phyloP scores from a whole-genome alignment of 2,113 vertebrate species.

The Aythya baeri region DNA sequence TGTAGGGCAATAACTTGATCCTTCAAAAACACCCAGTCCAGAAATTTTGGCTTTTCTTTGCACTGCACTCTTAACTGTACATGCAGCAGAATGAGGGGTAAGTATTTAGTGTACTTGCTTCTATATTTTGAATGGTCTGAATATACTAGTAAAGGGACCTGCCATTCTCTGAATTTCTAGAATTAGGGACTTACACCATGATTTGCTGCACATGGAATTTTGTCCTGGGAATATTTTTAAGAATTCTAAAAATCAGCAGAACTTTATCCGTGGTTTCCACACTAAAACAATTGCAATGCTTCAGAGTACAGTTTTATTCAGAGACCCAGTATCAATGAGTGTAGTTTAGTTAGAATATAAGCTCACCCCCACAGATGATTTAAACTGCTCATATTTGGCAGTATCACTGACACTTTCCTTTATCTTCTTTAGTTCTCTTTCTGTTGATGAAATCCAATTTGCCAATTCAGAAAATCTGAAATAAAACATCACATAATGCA shows the following conservation, averaged over 20 bases:
- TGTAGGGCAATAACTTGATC: background rate
- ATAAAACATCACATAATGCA: background rate
- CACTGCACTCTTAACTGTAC: background rate
- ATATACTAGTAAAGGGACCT: background rate
- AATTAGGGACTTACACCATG: background rate
- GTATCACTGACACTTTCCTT: constrained; percentile 73
- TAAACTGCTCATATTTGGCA: constrained; percentile 78
- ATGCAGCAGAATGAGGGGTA: background rate
- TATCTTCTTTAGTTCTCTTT: constrained; percentile 80
- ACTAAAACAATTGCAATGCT: background rate
- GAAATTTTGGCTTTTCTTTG: background rate
- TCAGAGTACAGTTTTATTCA: background rate
- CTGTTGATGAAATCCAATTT: constrained; percentile 86
- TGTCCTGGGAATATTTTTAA: background rate
- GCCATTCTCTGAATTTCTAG: background rate
- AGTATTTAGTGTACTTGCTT: background rate
- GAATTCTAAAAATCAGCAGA: background rate
- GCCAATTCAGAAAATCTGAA: constrained; percentile 88
- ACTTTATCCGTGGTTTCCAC: background rate
- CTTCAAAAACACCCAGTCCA: background rate
- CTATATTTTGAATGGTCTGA: background rate
- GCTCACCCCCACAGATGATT: constrained; percentile 81
- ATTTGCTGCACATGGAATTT: background rate
- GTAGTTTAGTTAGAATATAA: background rate
- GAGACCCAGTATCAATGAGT: background rate